These are phyloP conservation scores for Netelia fuscicornis DNA, from an alignment of 2,888 invertebrate genomes.

Conservation along the genomic window DNA sequence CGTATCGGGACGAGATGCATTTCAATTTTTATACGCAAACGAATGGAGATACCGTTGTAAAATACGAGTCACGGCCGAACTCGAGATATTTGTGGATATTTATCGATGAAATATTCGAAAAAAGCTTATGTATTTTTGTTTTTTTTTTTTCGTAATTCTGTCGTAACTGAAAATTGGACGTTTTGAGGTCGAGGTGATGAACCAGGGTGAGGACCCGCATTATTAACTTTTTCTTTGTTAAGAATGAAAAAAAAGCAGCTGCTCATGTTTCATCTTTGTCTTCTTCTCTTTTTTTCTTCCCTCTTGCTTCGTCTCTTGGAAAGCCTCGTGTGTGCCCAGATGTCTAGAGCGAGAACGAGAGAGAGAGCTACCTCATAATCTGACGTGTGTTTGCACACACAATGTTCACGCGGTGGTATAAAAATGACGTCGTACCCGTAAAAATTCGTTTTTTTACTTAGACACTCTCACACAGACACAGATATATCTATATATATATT, in stretches of 20 bases:
- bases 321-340: slow-evolving; percentile 51
- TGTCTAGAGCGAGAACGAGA: slow-evolving; percentile 28
- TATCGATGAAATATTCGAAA: not conserved
- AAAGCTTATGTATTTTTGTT: not conserved
- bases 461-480: not conserved
- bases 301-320: slow-evolving; percentile 33
- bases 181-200: slow-evolving; percentile 63
- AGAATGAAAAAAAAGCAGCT: slow-evolving; percentile 45
- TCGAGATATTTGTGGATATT: not conserved
- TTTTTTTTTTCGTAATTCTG: not conserved
- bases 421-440: not conserved
- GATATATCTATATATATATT: not conserved
- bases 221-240: slow-evolving; percentile 57
- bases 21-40: not conserved
- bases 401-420: not conserved
- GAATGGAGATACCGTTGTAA: not conserved
- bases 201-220: slow-evolving; percentile 58
- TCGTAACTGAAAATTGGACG: slow-evolving; percentile 28
- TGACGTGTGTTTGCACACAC: slow-evolving; percentile 49
- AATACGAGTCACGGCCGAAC: no score
- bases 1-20: not conserved
- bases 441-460: slow-evolving; percentile 5
- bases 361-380: slow-evolving; percentile 45
- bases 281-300: slow-evolving; percentile 6
- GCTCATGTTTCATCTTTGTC: slow-evolving; percentile 25